A percentile compares a stretch with the other conserved stretches of the same genome.
Evolutionary conservation across 2,113 vertebrate species (phyloP).

Genomic region (Clinocottus analis): DNA sequence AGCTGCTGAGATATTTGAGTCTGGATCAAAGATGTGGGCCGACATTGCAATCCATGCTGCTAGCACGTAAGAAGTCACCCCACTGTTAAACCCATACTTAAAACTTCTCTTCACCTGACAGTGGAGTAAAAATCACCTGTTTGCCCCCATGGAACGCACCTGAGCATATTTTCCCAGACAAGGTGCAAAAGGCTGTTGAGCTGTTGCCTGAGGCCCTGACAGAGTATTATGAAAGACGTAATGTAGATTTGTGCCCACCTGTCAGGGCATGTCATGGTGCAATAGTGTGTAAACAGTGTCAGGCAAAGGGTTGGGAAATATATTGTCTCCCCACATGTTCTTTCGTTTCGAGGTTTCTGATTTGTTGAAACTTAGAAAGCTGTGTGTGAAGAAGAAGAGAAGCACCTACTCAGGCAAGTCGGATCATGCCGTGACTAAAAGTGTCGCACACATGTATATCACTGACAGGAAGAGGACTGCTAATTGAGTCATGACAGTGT

Average conservation of each 20-base stretch:
- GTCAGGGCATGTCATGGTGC: constrained; percentile 62
- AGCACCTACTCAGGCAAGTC: constrained; percentile 36
- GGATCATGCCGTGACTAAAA: constrained; percentile 40
- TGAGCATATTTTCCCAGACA: constrained; percentile 78
- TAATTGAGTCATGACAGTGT: constrained; percentile 43
- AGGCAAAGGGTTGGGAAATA: constrained; percentile 49
- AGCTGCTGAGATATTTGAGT: not conserved
- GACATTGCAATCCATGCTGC: not conserved
- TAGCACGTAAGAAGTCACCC: not conserved
- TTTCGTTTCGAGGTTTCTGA: constrained; percentile 41
- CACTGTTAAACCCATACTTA: too few relatives aligned
- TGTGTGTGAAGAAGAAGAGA: constrained; percentile 40
- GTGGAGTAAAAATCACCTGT: constrained; percentile 60
- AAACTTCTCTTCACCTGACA: constrained; percentile 35
- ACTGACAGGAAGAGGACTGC: constrained; percentile 30
- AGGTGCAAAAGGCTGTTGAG: constrained; percentile 71
- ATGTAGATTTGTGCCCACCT: constrained; percentile 59
- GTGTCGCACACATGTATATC: constrained; percentile 8
- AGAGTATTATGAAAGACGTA: constrained; percentile 68
- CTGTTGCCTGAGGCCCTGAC: constrained; percentile 61
- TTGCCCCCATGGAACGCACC: constrained; percentile 58
- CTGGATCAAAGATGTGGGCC: not conserved
- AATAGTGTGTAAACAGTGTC: constrained; percentile 62
- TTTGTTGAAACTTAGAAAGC: constrained; percentile 47
- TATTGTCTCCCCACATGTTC: constrained; percentile 31